Base-by-base conservation (phyloP, 2,888 invertebrate genomes). In the Hartigia nigra region DNA sequence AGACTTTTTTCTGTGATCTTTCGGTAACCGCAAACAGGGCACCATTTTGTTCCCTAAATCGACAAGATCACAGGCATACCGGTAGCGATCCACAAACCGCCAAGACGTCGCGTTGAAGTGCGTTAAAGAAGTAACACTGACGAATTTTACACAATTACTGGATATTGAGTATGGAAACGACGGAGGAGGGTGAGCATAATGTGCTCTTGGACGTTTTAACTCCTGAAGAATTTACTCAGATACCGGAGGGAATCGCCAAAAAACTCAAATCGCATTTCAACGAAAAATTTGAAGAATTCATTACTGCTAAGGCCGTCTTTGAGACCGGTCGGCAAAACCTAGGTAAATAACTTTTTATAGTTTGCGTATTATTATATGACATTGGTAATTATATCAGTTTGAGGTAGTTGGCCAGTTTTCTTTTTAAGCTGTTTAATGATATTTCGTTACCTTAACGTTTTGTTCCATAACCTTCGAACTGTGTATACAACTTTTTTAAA, bases 241-340 rank as follows among this genome's bases (percentile, higher is more conserved):
- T 95, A 80, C 93, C 94, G 78, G 90, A 91, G 79, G 92, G 91
- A 85, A 91, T 94, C 81, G 92, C 92, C 36, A 91, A 93, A 84
- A 96, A 96, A 92, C 92, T 96, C 70, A 94, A 95, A 86, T 90
- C 90, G 69, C 93, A 93, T 86, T 93, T 94, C 77, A 93, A 92
- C 75, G 92, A 93, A 79, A 94, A 95, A 89, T 94, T 95, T 88
- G 95, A 95, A 86, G 95, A 95, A 90, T 95, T 95, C 84, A 92
- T 96, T 86, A 95, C 95, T 78, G 93, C 95, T 37, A 96, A 95
- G 91, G 96, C 96, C 4, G 93, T 96, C 39, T 94, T 95, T 81
- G 96, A 96, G 92, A 94, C 95, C 81, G 94, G 93, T 86, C 94
- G 94, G 90, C 92, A 93, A 81, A 94, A 93, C 88, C 93, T 94